Evolutionary conservation across 2,113 vertebrate genomes (phyloP).

Genomic region (Vidua macroura): DNA sequence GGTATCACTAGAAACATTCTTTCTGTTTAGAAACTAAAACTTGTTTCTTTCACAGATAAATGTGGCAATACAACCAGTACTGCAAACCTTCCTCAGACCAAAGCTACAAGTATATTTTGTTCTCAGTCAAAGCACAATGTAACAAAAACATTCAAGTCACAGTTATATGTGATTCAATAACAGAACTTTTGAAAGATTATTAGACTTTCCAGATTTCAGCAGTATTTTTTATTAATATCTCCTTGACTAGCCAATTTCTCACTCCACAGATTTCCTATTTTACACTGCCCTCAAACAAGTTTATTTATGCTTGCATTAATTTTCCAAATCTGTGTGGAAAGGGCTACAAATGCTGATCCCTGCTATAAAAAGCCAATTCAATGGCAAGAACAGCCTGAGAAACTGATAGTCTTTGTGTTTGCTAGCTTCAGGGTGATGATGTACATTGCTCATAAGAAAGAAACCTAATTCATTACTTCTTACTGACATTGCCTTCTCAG

Average conservation of each 20-base stretch:
- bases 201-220: not conserved
- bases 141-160: not conserved
- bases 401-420: not conserved
- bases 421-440: not conserved
- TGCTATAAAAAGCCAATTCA: not conserved
- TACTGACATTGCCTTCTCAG: not conserved
- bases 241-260: not conserved
- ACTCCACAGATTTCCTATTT: not conserved
- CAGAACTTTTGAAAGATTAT: not conserved
- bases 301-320: not conserved
- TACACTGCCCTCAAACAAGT: not conserved
- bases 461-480: conserved; percentile 29
- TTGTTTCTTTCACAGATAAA: not conserved
- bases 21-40: not conserved
- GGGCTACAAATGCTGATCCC: not conserved
- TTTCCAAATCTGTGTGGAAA: not conserved
- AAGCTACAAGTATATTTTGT: not conserved
- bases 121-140: not conserved
- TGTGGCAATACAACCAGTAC: not conserved
- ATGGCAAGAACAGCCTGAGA: not conserved
- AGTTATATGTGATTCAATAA: not conserved
- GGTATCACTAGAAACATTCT: not conserved
- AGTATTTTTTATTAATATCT: not conserved
- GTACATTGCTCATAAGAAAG: not conserved
- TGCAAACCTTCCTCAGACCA: not conserved